A percentile compares a stretch with the other conserved stretches of the same genome.
phyloP scores from a whole-genome alignment of 2,113 vertebrate species.

The Paracanthobrama guichenoti region DNA sequence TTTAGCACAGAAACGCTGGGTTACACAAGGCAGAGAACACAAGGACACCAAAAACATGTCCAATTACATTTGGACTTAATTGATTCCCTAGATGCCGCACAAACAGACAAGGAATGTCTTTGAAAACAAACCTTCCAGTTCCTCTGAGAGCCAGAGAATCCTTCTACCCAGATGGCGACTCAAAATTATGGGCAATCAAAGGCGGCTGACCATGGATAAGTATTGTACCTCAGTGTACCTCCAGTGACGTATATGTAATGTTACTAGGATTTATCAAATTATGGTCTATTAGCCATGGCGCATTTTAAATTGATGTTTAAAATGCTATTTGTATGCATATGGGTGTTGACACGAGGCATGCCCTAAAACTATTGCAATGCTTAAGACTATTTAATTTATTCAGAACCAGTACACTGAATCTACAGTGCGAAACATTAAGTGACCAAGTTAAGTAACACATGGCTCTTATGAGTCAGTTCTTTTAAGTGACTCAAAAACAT shows the following conservation, averaged over 20 bases:
- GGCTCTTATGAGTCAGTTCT: not conserved
- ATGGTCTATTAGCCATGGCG: not conserved
- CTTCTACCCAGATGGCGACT: not conserved
- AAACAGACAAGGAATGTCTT: conserved; percentile 36
- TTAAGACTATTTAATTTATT: not conserved
- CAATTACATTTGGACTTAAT: conserved; percentile 26
- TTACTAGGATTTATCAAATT: conserved; percentile 1
- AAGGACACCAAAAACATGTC: not conserved
- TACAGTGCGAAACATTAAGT: not conserved
- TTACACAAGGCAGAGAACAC: not conserved
- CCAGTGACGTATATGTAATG: not conserved
- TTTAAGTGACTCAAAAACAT: not conserved
- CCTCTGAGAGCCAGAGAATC: conserved; percentile 10
- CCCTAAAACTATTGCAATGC: not conserved
- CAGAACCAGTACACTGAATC: not conserved
- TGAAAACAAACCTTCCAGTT: conserved; percentile 19
- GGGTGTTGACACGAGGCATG: not conserved
- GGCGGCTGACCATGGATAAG: not conserved
- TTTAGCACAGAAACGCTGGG: not conserved
- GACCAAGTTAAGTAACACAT: not conserved
- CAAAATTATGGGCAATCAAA: not conserved
- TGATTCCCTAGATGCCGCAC: conserved; percentile 14
- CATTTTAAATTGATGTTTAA: not conserved
- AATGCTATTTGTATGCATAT: not conserved
- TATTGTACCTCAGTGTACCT: not conserved